These are phyloP conservation scores for Laothoe populi DNA, from an alignment of 2,888 invertebrate species.

Conservation along the genomic window DNA sequence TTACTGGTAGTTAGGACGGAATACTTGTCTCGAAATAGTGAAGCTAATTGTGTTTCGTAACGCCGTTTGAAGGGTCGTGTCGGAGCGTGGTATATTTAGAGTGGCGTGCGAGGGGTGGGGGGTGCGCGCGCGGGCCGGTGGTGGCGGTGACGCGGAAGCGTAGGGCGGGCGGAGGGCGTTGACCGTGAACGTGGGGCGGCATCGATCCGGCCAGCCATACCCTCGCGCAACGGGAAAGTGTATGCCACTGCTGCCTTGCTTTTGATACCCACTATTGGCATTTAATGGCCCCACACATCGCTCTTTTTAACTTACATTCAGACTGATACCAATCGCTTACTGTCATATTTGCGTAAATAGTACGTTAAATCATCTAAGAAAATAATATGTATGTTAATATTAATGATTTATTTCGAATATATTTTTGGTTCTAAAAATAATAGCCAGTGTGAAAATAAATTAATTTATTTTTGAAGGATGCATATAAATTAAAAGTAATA, in stretches of 20 bases:
- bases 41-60: conserved; percentile 80
- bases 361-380: too few relatives aligned
- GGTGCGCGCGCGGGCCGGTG: conserved; percentile 40
- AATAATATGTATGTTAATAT: too few relatives aligned
- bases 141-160: conserved; percentile 74
- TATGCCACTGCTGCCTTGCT: conserved; percentile 44
- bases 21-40: conserved; percentile 74
- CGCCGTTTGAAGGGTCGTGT: conserved; percentile 70
- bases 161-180: conserved; percentile 84
- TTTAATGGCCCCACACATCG: conserved; percentile 9
- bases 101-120: conserved; percentile 44
- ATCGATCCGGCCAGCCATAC: conserved; percentile 80
- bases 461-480: neutral
- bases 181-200: conserved; percentile 84
- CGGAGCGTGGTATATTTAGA: conserved; percentile 74
- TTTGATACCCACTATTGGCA: conserved; percentile 19
- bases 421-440: too few relatives aligned
- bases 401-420: too few relatives aligned
- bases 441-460: neutral
- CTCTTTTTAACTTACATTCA: conserved; percentile 7
- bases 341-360: neutral
- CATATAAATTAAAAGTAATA: neutral
- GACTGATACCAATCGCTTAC: neutral
- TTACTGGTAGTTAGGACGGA: conserved; percentile 48
- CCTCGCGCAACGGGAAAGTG: conserved; percentile 82